Base-by-base conservation (phyloP, 2,888 invertebrate genomes). In the Chorisops tibialis region DNA sequence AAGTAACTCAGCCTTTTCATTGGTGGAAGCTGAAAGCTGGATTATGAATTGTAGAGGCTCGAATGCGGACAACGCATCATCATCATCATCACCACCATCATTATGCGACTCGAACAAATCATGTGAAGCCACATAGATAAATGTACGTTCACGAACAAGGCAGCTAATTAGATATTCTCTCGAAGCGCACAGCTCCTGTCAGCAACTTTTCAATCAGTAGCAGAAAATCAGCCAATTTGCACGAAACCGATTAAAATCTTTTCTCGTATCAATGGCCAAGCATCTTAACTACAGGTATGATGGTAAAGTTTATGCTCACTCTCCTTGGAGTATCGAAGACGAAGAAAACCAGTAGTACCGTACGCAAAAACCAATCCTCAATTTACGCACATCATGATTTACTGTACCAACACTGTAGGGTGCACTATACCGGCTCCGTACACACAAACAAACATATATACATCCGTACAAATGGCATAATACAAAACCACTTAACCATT, bases 181-280 rank as follows among this genome's bases (percentile, higher is more conserved):
- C 30, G 56, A 56, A 56, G 56, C 56, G 24, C 56, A 45, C 43
- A 56, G 43, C 56, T 56, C 30, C 56, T 56, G 56, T 56, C 56
- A 56, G 56, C 56, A 56, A 56, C 56, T 56, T 56, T 56, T 56
- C 56, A 56, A 56, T 56, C 56, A 56, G 56, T 35, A 21, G 35
- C 18, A 56, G 22, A 43, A 43, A 56, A 56, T 56, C 56, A 56
- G 45, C 56, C 56, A 56, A 56, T 56, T 56, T 56, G 56, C 56
- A 56, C 56, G 45, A 56, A 56, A 56, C 56, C 56, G 56, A 56
- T 56, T 56, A 56, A 56, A 56, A 56, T 56, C 56, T 56, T 45
- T 56, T 45, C 56, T 24, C n/a, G 56, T 56, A 56, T 56, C 56
- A 56, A 56, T 56, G 56, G 56, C 24, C 45, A 56, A 56, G 56